A percentile compares a stretch with the other conserved stretches of the same genome.
These are phyloP conservation scores for Tenthredo livida DNA, from an alignment of 2,888 invertebrate genomes.

Conservation along the genomic window DNA sequence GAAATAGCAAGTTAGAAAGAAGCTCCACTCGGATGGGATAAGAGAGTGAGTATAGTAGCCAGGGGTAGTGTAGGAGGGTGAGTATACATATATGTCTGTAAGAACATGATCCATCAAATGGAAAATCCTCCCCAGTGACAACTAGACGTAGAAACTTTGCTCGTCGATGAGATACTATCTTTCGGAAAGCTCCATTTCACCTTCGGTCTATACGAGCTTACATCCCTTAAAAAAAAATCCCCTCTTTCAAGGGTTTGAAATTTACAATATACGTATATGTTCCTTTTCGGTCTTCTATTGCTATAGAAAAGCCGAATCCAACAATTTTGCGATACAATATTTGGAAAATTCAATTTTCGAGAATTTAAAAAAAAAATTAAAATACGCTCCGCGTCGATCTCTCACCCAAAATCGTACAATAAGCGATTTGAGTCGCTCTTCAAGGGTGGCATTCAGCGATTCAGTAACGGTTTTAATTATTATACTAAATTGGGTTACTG, in stretches of 20 bases:
- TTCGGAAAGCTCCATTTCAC: slow-evolving; percentile 1
- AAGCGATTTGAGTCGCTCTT: neutral
- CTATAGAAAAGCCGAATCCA: too few relatives aligned
- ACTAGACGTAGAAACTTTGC: neutral
- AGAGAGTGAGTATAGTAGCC: neutral
- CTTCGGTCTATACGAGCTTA: neutral
- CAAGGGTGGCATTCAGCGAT: neutral
- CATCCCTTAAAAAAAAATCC: neutral
- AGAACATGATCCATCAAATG: slow-evolving; percentile 35
- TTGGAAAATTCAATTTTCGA: neutral
- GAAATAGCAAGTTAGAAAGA: neutral
- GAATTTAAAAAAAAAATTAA: neutral
- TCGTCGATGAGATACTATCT: neutral
- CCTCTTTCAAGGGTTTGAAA: neutral
- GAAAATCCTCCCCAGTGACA: slow-evolving; percentile 14
- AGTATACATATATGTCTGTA: neutral
- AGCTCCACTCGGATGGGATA: neutral
- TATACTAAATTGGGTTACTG: neutral
- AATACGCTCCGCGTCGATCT: too few relatives aligned
- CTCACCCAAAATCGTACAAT: neutral
- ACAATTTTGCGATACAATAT: too few relatives aligned
- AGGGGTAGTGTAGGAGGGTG: neutral
- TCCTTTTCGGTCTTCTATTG: neutral
- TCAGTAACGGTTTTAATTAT: neutral
- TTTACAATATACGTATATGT: neutral